These are phyloP conservation scores for Bos javanicus DNA, from an alignment of 2,113 vertebrate genomes.

Conservation along the genomic window DNA sequence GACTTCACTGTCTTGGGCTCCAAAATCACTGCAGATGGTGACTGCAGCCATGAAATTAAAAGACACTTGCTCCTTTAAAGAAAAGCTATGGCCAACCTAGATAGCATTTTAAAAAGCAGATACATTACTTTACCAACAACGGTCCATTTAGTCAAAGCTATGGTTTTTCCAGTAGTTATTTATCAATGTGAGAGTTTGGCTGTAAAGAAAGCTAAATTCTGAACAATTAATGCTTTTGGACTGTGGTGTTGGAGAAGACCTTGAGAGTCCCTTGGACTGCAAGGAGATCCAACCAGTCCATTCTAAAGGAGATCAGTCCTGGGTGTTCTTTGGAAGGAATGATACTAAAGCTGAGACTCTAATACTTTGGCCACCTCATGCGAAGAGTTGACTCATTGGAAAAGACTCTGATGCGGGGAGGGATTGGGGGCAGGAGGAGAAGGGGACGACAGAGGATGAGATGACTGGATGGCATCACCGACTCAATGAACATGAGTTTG, in stretches of 20 bases:
- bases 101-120: not conserved
- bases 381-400: not conserved
- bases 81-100: not conserved
- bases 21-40: not conserved
- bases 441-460: not conserved
- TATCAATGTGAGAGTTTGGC: not conserved
- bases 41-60: not conserved
- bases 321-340: not conserved
- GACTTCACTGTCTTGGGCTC: not conserved
- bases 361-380: not conserved
- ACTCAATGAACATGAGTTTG: not conserved
- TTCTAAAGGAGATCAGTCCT: not conserved
- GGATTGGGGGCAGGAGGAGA: not conserved
- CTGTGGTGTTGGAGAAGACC: not conserved
- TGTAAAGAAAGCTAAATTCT: not conserved
- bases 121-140: not conserved
- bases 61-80: not conserved
- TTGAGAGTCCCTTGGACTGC: not conserved
- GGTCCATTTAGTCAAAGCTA: rapidly evolving
- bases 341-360: not conserved
- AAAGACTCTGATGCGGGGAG: not conserved
- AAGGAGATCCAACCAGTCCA: not conserved
- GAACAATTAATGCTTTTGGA: not conserved
- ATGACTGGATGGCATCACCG: not conserved
- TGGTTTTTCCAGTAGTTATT: not conserved